phyloP scores from a whole-genome alignment of 1,140 invertebrate genomes.

The Protaetia brevitarsis region DNA sequence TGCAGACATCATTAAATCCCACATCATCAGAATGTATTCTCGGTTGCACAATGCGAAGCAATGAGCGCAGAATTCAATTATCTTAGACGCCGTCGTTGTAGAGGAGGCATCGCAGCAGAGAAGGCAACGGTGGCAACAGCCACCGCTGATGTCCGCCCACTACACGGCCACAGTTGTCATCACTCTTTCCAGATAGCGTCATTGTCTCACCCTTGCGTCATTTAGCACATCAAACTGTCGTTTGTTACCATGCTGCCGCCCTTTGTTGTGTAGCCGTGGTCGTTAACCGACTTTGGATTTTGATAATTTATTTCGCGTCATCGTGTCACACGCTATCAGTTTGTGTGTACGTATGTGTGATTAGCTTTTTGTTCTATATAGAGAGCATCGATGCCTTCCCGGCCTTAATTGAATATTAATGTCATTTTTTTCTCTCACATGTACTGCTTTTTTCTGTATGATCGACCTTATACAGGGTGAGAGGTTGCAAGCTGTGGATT shows the following conservation, averaged over 20 bases:
- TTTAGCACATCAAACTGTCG: constrained; percentile 46
- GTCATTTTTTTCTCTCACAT: too few species aligned
- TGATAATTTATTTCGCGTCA: constrained; percentile 31
- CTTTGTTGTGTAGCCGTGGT: constrained; percentile 28
- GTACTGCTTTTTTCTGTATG: too few species aligned
- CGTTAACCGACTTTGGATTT: constrained; percentile 34
- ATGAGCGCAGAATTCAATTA: constrained; percentile 40
- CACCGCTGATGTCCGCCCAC: constrained; percentile 27
- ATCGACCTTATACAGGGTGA: too few species aligned
- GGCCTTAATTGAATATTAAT: too few species aligned
- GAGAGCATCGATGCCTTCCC: background rate
- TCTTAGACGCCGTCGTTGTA: constrained; percentile 30
- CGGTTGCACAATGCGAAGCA: constrained; percentile 34
- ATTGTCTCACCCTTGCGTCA: constrained; percentile 47
- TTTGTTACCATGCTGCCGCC: constrained; percentile 37
- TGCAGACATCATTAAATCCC: constrained; percentile 33
- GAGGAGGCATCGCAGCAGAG: background rate
- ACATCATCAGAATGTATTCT: constrained; percentile 39
- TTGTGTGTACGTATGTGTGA: background rate
- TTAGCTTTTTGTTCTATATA: background rate
- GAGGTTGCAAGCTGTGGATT: too few species aligned
- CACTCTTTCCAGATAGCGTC: constrained; percentile 43
- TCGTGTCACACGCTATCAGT: constrained; percentile 25
- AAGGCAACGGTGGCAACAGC: constrained; percentile 17
- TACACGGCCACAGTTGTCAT: constrained; percentile 38